phyloP scores from a whole-genome alignment of 2,888 invertebrate genomes.

The Callyntrura guangdongensis region DNA sequence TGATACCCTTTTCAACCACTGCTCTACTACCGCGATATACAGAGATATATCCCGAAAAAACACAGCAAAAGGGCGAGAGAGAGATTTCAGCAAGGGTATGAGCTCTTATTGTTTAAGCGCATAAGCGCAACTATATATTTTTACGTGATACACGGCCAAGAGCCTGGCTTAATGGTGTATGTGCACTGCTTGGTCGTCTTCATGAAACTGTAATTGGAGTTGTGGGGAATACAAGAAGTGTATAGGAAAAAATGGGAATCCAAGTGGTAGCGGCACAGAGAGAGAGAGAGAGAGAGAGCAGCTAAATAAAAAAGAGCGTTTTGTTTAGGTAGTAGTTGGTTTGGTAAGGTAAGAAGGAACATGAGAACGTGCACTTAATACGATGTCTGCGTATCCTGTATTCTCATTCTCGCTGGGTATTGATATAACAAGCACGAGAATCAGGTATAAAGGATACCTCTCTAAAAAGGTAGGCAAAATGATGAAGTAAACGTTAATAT shows the following conservation, averaged over 20 bases:
- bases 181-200: constrained; percentile 72
- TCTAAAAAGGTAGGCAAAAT: constrained; percentile 28
- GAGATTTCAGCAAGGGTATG: constrained; percentile 56
- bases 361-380: constrained; percentile 61
- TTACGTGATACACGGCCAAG: constrained; percentile 59
- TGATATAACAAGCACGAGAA: constrained; percentile 30
- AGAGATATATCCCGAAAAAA: constrained; percentile 31
- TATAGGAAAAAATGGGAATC: constrained; percentile 54
- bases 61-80: background rate
- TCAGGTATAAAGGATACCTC: constrained; percentile 60
- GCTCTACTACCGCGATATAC: constrained; percentile 7
- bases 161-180: constrained; percentile 46
- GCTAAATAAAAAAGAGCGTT: constrained; percentile 55
- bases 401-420: background rate
- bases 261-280: constrained; percentile 1
- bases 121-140: background rate
- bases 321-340: constrained; percentile 51
- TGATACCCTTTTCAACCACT: constrained; percentile 54
- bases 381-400: constrained; percentile 3
- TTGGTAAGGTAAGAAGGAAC: constrained; percentile 53
- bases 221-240: constrained; percentile 74
- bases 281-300: background rate
- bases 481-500: background rate
- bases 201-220: constrained; percentile 78
- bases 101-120: constrained; percentile 31